phyloP scores from a whole-genome alignment of 1,140 invertebrate species.

The Delia radicum region DNA sequence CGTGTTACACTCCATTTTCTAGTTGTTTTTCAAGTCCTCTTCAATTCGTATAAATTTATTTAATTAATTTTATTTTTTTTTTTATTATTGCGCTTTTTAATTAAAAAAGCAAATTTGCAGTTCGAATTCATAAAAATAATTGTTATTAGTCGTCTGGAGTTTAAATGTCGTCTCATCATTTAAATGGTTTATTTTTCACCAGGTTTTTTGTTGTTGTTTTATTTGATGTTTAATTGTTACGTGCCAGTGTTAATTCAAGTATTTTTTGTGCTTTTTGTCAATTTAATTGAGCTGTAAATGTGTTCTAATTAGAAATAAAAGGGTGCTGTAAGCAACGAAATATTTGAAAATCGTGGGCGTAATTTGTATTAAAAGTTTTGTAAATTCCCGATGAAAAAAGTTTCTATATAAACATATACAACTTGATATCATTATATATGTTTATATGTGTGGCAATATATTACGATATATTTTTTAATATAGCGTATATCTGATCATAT shows the following conservation, averaged over 20 bases:
- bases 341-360: neutral
- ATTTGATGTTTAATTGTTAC: neutral
- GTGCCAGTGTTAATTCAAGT: neutral
- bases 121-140: neutral
- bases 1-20: neutral
- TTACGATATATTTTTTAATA: too few species aligned
- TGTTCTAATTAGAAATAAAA: neutral
- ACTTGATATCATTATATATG: too few species aligned
- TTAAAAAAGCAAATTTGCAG: neutral
- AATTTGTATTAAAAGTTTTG: neutral
- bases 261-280: neutral
- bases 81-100: constrained; percentile 5
- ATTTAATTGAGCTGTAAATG: constrained; percentile 2
- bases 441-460: too few species aligned
- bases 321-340: neutral
- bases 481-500: too few species aligned
- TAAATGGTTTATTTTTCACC: neutral
- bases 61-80: neutral
- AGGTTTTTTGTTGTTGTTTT: neutral
- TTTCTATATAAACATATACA: too few species aligned
- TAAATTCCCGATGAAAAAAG: too few species aligned
- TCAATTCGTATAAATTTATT: neutral
- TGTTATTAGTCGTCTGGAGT: neutral
- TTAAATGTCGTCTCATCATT: neutral
- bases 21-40: neutral